Conservation (phyloP, 1,140 invertebrate species). For the Thrips palmi region DNA sequence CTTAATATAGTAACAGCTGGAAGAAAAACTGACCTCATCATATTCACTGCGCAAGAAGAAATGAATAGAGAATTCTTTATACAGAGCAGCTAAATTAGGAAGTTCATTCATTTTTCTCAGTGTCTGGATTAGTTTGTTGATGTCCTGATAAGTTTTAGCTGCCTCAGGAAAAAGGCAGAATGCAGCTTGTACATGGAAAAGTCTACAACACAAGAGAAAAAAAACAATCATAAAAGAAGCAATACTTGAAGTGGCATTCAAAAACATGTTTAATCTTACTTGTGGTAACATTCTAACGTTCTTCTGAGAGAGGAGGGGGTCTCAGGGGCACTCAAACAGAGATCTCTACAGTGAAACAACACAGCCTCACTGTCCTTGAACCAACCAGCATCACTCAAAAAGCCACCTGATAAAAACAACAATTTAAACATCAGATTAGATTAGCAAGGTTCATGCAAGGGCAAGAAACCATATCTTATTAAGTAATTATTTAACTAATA, state of each 20-base stretch:
- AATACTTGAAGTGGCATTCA: background rate
- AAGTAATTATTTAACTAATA: no score
- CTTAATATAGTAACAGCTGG: background rate
- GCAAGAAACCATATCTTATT: no score
- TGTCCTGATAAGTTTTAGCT: conserved; percentile 37
- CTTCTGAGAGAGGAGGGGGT: conserved; percentile 25
- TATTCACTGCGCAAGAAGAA: conserved; percentile 69
- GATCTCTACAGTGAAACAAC: conserved; percentile 36
- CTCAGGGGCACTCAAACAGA: conserved; percentile 32
- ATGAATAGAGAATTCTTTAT: conserved; percentile 58
- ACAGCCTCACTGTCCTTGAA: conserved; percentile 52
- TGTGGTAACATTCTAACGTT: conserved; percentile 52
- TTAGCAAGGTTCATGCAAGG: no score
- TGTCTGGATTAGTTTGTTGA: conserved; percentile 32
- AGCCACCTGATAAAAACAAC: conserved; percentile 33
- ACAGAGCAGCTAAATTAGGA: conserved; percentile 47
- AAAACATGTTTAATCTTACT: conserved; percentile 26
- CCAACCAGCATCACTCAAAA: conserved; percentile 75
- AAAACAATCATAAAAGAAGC: conserved; percentile 5
- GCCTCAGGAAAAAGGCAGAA: conserved; percentile 60
- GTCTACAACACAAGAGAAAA: conserved; percentile 30
- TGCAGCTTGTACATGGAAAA: conserved; percentile 58
- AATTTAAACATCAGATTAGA: no score
- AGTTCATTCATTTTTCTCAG: conserved; percentile 24
- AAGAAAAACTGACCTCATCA: conserved; percentile 34